Base-by-base conservation (phyloP, 2,888 invertebrate species). In the Poecilobothrus nobilitatus region DNA sequence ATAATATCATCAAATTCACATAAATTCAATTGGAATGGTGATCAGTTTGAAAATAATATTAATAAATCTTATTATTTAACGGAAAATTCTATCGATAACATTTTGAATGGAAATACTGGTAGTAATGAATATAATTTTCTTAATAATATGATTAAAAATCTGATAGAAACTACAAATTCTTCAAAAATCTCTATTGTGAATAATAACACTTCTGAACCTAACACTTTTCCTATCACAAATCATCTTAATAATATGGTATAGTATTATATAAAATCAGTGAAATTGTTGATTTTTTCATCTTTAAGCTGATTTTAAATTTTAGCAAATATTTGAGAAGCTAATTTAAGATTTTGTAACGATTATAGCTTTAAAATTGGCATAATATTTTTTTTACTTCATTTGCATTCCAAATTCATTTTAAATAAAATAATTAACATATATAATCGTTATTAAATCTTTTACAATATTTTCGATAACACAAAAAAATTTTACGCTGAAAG, bases 221-320 rank as follows among this genome's bases (percentile, higher is more conserved):
- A 53, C 53, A 53, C n/a, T 53, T 53, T 53, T 53, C 53, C 53
- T 53, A 53, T 53, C 53, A 53, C 9, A 9, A 53, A 53, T 53
- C 53, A 53, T 53, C 53, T 53, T 53, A 53, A 53, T n/a, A 53
- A 53, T 53, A 53, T 53, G 53, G 53, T 53, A 53, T 53, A 53
- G 53, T 53, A 53, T 53, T n/a, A 18, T 12, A 53, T 53, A 53
- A 18, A 53, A 12, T n/a, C 53, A 27, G 15, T 12, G 15, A 41
- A 41, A 9, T 15, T 12, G 15, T 41, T 41, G 41, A 41, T 41
- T 15, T 41, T 41, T 41, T 6, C 7, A 15, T 41, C 41, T 9
- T 41, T 41, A 12, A 41, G 41, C 41, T 3, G 1, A 15, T 41
- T 41, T 6, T 5, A 9, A 41, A 41, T n/a, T n/a, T n/a, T n/a